Percentiles rank a stretch among this genome's conserved stretches.
phyloP scores from a whole-genome alignment of 92 coral and sea anemone genomes.

The Palythoa grandiflora region DNA sequence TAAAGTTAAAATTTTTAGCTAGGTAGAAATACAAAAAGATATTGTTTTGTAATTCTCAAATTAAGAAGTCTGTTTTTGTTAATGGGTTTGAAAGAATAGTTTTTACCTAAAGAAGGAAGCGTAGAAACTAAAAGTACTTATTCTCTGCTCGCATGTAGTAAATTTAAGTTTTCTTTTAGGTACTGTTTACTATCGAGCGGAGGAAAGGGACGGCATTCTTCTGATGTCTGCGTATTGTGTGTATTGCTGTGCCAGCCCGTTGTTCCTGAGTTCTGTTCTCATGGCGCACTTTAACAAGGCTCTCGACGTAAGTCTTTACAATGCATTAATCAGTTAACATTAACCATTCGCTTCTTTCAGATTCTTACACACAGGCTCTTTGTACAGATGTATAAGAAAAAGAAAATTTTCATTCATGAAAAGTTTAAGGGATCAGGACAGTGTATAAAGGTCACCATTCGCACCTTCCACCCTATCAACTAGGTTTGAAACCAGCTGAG shows the following conservation, averaged over 20 bases:
- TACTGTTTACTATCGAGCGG: conserved; percentile 68
- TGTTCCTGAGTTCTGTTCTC: conserved; percentile 72
- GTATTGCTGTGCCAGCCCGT: conserved; percentile 73
- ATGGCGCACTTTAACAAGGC: conserved; percentile 79
- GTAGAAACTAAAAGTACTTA: too few species aligned
- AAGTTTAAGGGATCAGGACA: background rate
- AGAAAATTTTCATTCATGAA: background rate
- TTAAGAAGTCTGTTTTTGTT: background rate
- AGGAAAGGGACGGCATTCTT: conserved; percentile 64
- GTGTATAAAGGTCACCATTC: too few species aligned
- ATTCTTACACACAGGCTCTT: too few species aligned
- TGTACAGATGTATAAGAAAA: background rate
- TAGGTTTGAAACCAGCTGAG: too few species aligned
- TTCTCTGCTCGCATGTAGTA: too few species aligned
- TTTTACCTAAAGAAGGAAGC: too few species aligned
- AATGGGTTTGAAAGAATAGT: too few species aligned
- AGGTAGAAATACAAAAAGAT: too few species aligned
- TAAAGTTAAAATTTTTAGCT: too few species aligned
- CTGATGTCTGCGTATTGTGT: conserved; percentile 78
- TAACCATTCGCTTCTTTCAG: background rate
- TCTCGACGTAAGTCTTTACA: conserved; percentile 45
- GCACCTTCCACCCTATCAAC: background rate
- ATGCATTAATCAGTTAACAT: background rate
- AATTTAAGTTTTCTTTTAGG: conserved; percentile 27
- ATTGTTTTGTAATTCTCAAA: background rate